phyloP scores from a whole-genome alignment of 2,113 vertebrate species.

The Anhinga anhinga region DNA sequence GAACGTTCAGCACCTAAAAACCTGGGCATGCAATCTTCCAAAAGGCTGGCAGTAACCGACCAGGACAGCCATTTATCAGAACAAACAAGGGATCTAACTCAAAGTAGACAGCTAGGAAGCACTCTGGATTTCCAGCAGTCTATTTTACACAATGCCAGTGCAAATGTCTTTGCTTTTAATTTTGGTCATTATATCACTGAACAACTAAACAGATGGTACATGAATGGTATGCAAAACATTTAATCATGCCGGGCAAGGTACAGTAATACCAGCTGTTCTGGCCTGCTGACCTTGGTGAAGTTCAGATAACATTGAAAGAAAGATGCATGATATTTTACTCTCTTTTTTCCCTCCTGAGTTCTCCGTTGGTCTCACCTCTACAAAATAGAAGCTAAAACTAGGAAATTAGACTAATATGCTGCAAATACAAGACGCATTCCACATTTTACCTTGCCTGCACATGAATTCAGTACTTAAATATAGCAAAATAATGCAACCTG shows the following conservation, averaged over 20 bases:
- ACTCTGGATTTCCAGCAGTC: neutral
- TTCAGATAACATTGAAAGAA: neutral
- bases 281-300: conserved; percentile 45
- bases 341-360: neutral
- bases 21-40: neutral
- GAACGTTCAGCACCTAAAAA: neutral
- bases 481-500: neutral
- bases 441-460: neutral
- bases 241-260: conserved; percentile 8
- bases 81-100: neutral
- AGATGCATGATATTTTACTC: neutral
- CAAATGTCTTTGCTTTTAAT: neutral
- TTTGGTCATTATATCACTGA: neutral
- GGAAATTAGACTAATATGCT: neutral
- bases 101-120: neutral
- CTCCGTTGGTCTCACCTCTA: neutral
- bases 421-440: neutral
- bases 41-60: neutral
- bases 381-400: neutral
- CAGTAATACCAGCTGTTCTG: conserved; percentile 16
- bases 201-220: conserved; percentile 45
- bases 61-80: neutral
- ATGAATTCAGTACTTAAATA: neutral
- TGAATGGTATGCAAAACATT: conserved; percentile 2
- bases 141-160: neutral